Evolutionary conservation across 2,113 vertebrate genomes (phyloP).

Genomic region (Chloropsis hardwickii): DNA sequence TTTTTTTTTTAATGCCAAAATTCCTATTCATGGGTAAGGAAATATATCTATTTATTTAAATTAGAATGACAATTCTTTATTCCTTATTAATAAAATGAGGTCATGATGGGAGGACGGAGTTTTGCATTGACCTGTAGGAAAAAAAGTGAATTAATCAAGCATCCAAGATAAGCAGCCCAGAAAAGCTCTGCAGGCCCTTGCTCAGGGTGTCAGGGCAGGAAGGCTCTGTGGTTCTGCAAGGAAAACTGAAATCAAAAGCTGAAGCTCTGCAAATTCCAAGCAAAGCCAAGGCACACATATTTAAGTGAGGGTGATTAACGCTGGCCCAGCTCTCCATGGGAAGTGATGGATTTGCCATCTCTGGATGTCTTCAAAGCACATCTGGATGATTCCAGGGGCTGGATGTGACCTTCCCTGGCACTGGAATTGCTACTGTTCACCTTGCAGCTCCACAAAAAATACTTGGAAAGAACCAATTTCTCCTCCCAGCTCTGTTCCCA

Average conservation of each 20-base stretch:
- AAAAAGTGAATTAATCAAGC: not conserved
- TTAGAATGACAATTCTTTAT: not conserved
- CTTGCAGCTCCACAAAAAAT: not conserved
- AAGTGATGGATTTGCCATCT: slow-evolving; percentile 31
- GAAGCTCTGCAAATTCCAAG: not conserved
- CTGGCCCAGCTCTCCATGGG: not conserved
- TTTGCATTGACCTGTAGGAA: not conserved
- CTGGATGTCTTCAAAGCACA: slow-evolving; percentile 32
- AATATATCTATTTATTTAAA: not conserved
- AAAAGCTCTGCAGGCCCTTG: rapidly evolving
- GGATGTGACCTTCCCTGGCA: not conserved
- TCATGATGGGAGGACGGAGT: not conserved
- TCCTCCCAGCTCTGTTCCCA: not conserved
- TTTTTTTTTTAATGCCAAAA: not conserved
- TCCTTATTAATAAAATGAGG: not conserved
- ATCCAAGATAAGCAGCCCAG: not conserved
- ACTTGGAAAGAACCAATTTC: not conserved
- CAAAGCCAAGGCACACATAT: not conserved
- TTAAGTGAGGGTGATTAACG: not conserved
- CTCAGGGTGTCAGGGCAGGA: not conserved
- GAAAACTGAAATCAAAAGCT: not conserved
- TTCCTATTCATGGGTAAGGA: not conserved
- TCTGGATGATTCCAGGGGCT: not conserved
- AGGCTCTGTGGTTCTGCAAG: not conserved
- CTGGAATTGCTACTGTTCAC: not conserved